Evolutionary conservation across 2,888 invertebrate genomes (phyloP), one percentile per base, ranked within the genome.

Genomic region (Ornithoptera alexandrae): DNA sequence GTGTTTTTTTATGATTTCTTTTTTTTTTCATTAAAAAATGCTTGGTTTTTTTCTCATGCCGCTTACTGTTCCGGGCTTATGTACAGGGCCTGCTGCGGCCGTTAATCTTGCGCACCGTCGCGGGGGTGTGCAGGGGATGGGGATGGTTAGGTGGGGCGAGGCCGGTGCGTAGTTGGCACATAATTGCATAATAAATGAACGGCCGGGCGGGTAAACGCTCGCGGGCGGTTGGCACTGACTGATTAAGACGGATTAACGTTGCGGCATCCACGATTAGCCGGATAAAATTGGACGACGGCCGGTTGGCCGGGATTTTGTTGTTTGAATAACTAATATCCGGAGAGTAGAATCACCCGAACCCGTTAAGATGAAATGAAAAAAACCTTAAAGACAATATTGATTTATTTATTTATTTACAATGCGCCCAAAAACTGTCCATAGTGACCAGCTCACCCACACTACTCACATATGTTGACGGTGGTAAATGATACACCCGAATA

Each of bases 231-330:
- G 76, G 76, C 78, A 78, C 81, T 81, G 83, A 81, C 83, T 85
- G 86, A 87, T 88, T 88, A 86, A 85, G 85, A 87, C 81, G 80
- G 83, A 88, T 88, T 85, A 86, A 77, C 75, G 62, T 59, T 77
- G 73, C 71, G 73, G 78, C 76, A 73, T 72, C 82, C 78, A 82
- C 72, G 69, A 58, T 56, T 20, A 62, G 30, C 64, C 39, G 68
- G 58, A 63, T 63, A 63, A 63, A 36, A 50, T 59, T 62, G 39
- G 53, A 68, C 64, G 50, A n/a, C 30, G 39, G 67, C 24, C 62
- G 30, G 22, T 17, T 30, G 59, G 12, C 30, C 22, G 15, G n/a
- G 53, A 53, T 53, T 53, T 53, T 18, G 10, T 8, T 39, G 7
- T 39, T 39, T 39, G 7, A 10, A 39, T 39, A 10, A 39, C 39